Evolutionary conservation across 2,113 vertebrate species (phyloP), one percentile per base, ranked within the genome.

Genomic region (Phaethornis superciliosus): DNA sequence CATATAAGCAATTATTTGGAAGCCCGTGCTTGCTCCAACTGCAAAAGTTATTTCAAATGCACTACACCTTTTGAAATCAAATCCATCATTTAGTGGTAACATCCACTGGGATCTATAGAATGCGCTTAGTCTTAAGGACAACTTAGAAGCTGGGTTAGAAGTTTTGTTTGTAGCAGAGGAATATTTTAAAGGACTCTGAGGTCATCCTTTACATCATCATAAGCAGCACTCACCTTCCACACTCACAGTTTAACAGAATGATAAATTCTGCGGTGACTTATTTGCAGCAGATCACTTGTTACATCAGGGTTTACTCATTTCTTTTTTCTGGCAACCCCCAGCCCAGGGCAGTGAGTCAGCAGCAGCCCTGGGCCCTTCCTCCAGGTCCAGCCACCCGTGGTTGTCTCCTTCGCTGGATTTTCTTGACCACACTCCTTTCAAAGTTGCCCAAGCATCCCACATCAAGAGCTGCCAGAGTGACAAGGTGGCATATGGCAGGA

Each of bases 71-170:
- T 17, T 19, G 26, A 44, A 89, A 78, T 64, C 65, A 68, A 58
- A 47, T 2, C 40, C 55, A 62, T 35, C 33, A 23, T 42, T 68
- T 15, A 68, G 17, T 28, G 18, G 28, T 26, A 77, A n/a, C 47
- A 23, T 44, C 23, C 80, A 28, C 13, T 0, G 0, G 12, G 23
- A 32, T 49, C 21, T 0, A 17, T 3, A 32, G 52, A n/a, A 27
- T 0, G 10, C 0, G 2, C 16, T 86, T n/a, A 2, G 30, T 51
- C 65, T 44, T 44, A 35, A 2, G 19, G 24, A 40, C 69, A 75
- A 64, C 49, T 40, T 4, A 67, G 58, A 47, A 47, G 42, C 44
- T 14, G 22, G 15, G 9, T 33, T 62, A 37, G 32, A 56, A 85
- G 49, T 58, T 89, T 49, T 26, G n/a, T 37, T 82, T 62, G 65